phyloP scores from a whole-genome alignment of 2,888 invertebrate species.

The Pantelozetes paolii region DNA sequence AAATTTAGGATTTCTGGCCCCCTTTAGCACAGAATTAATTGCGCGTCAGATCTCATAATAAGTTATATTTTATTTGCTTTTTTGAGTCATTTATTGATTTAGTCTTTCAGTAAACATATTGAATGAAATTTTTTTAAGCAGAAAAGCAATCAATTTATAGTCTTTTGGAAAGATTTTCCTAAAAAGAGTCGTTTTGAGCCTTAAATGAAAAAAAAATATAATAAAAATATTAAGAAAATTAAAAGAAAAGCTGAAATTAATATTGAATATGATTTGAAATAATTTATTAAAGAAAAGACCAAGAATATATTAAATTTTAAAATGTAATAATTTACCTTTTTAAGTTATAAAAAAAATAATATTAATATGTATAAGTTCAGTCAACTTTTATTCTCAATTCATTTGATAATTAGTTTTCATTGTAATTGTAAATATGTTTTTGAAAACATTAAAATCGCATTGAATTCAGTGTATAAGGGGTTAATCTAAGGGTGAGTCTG shows the following conservation, averaged over 20 bases:
- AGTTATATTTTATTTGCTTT: conserved; percentile 11
- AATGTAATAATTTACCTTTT: too few relatives aligned
- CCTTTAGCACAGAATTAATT: neutral
- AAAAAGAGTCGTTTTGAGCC: neutral
- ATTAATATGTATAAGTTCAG: too few relatives aligned
- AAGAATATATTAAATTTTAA: too few relatives aligned
- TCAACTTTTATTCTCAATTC: too few relatives aligned
- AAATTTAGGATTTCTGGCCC: neutral
- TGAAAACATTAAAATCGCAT: too few relatives aligned
- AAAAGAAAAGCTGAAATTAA: neutral
- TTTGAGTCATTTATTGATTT: conserved; percentile 16
- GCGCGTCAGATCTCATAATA: neutral
- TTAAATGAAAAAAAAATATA: neutral
- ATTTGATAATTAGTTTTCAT: too few relatives aligned
- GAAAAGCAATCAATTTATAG: conserved; percentile 11
- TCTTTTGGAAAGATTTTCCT: neutral
- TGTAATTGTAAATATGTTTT: too few relatives aligned
- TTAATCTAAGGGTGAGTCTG: too few relatives aligned
- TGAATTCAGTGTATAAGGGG: too few relatives aligned
- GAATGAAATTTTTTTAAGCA: neutral
- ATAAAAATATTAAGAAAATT: neutral
- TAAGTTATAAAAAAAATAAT: too few relatives aligned
- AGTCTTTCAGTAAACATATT: conserved; percentile 9
- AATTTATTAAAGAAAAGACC: too few relatives aligned
- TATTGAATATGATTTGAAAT: too few relatives aligned